Base-by-base conservation (phyloP, 37 sponge, comb jelly and placozoan species). In the Cladorhizidae sp. region DNA sequence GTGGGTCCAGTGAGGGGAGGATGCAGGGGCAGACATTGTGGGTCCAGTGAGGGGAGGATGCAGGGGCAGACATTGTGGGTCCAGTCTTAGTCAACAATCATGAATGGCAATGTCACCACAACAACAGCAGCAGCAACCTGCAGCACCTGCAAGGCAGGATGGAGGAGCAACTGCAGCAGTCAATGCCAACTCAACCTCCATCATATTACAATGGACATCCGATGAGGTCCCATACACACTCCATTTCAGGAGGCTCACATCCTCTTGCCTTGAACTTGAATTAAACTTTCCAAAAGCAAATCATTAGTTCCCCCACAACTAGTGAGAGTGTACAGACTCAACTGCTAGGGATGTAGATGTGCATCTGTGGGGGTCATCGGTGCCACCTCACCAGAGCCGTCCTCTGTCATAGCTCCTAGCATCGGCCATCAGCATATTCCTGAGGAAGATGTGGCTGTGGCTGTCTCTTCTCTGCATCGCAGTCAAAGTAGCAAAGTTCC, bases 201-300 rank as follows among this genome's bases (percentile, higher is more conserved):
- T 45, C 49, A 45, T 12, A 45, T 9, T n/a, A 12, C 5, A 45
- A 29, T 29, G 62, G 25, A 5, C 62, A 61, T 17, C 7, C 12
- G 29, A 6, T 29, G 12, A 7, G 29, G 62, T 61, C 62, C 12
- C 28, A 29, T 61, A 12, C 62, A 7, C 25, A 28, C 15, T 28
- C 62, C 29, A 17, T 61, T 61, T 29, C 25, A 6, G 3, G 14
- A 3, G 5, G 38, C 14, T 5, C 21, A 32, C 38, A 43, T 40
- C 50, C 36, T 62, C 64, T 3, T 77, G 64, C 50, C 35, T 63
- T 29, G 31, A 64, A 28, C 64, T n/a, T n/a, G n/a, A n/a, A n/a
- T n/a, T 77, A 51, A 63, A 77, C 26, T 77, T 77, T 32, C 20
- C 31, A 0, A 64, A 5, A 42, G 37, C 3, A 22, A 37, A 51